Conservation (phyloP, 1,140 invertebrate genomes). For the Cyclargus thomasi region DNA sequence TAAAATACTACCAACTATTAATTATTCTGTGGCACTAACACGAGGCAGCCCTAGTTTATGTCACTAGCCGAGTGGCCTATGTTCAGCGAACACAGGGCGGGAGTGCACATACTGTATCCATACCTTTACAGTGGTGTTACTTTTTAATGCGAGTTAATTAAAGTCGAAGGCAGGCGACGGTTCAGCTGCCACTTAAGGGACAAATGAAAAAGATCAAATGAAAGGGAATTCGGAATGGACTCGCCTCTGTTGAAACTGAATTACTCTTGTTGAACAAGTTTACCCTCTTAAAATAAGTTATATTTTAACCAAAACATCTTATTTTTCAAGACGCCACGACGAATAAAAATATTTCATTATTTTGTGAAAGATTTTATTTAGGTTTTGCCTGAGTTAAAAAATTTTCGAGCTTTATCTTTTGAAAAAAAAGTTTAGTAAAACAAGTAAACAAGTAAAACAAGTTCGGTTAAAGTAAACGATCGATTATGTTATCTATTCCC, state of each 20-base stretch:
- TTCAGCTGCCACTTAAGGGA: not conserved
- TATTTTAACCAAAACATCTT: not conserved
- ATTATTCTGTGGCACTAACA: too few relatives aligned
- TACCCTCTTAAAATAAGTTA: not conserved
- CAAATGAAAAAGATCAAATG: constrained; percentile 1
- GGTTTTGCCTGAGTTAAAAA: not conserved
- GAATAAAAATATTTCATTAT: not conserved
- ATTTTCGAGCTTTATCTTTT: not conserved
- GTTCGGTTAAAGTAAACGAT: too few relatives aligned
- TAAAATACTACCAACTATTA: too few relatives aligned
- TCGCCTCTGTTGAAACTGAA: not conserved
- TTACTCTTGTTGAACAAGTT: not conserved
- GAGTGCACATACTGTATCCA: too few relatives aligned
- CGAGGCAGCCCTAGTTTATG: too few relatives aligned
- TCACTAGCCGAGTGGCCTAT: too few relatives aligned
- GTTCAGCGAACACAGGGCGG: too few relatives aligned
- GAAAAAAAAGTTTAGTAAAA: too few relatives aligned
- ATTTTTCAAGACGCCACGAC: not conserved
- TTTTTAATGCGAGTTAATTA: not conserved
- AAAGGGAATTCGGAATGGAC: not conserved
- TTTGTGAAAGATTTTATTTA: not conserved
- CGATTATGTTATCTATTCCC: too few relatives aligned
- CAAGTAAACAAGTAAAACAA: too few relatives aligned
- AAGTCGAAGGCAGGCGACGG: not conserved
- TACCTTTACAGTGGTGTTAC: too few relatives aligned